These are phyloP conservation scores for Heliconius cydno DNA, from an alignment of 2,888 invertebrate species.

Conservation along the genomic window DNA sequence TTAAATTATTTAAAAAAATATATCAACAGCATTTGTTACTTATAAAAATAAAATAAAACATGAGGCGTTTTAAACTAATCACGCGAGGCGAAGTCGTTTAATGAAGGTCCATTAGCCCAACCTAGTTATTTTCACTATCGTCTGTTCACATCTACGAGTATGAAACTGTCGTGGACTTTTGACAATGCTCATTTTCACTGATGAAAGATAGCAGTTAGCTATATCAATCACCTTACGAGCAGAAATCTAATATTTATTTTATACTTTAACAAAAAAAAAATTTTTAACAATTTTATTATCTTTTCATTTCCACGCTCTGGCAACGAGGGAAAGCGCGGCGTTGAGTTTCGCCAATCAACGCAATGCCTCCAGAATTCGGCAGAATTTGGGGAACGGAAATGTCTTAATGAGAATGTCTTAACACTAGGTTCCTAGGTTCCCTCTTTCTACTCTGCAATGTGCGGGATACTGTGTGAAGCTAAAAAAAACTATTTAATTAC, in stretches of 20 bases:
- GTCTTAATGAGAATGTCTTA: too few relatives aligned
- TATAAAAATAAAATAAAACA: conserved; percentile 36
- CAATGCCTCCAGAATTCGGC: too few relatives aligned
- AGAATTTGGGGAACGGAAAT: too few relatives aligned
- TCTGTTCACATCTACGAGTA: conserved; percentile 27
- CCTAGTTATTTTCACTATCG: conserved; percentile 38
- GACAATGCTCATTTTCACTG: not conserved
- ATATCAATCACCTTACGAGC: not conserved
- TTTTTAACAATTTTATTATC: not conserved
- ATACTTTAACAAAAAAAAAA: not conserved
- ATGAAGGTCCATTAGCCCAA: conserved; percentile 35
- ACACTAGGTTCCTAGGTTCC: too few relatives aligned
- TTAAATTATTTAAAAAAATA: not conserved
- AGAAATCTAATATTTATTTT: not conserved
- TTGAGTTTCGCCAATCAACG: too few relatives aligned
- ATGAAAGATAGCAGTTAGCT: not conserved
- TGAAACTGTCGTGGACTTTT: conserved; percentile 23
- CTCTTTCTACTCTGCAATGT: too few relatives aligned
- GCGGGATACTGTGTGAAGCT: too few relatives aligned
- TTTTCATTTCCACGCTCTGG: too few relatives aligned
- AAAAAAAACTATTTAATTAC: not conserved
- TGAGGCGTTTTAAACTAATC: conserved; percentile 33
- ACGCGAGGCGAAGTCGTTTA: conserved; percentile 37
- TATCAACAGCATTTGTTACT: conserved; percentile 24
- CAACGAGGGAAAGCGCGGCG: too few relatives aligned